Evolutionary conservation across 1,140 invertebrate species (phyloP), one percentile per base, ranked within the genome.

Genomic region (Formica exsecta): DNA sequence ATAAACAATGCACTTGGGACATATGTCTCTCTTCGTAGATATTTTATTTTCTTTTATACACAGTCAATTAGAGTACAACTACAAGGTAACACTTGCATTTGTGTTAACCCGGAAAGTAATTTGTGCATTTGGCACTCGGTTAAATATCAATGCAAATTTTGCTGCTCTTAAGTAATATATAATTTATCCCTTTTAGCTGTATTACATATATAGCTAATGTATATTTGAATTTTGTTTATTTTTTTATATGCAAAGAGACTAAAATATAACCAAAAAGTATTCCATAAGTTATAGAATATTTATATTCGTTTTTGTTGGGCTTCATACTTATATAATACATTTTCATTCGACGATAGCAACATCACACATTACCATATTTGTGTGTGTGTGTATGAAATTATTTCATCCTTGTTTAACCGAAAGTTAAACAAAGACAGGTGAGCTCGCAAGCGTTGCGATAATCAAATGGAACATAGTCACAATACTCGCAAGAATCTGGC

Each of bases 1-100:
- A 32, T 41, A 48, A 44, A 64, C 19, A 25, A 38, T 41, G 77
- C 65, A 80, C 77, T 80, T 80, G 77, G 36, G 29, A 51, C 44
- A 19, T 41, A 38, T 29, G 6, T 73, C 38, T 81, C 38, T 81
- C 54, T 44, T 1, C 13, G 3, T 54, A 57, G 1, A 57, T 59
- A 29, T 0, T 66, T 79, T 11, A n/a, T 70, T 65, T 79, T 48
- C 29, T 68, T 68, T 8, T 36, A n/a, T 22, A 3, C 3, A 32
- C 25, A 70, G 22, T 9, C 32, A 8, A 19, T 2, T 48, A 51
- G 22, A 29, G 16, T 51, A 51, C 13, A 51, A 51, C 16, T 51
- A 16, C 48, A 51, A 16, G 8, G 22, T 41, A 22, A 51, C 8
- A 19, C 16, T 80, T 80, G 22, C 29, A 41, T 68, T 79, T 68